Base-by-base conservation (phyloP, 37 sponge, comb jelly and placozoan genomes). In the Corticium candelabrum region DNA sequence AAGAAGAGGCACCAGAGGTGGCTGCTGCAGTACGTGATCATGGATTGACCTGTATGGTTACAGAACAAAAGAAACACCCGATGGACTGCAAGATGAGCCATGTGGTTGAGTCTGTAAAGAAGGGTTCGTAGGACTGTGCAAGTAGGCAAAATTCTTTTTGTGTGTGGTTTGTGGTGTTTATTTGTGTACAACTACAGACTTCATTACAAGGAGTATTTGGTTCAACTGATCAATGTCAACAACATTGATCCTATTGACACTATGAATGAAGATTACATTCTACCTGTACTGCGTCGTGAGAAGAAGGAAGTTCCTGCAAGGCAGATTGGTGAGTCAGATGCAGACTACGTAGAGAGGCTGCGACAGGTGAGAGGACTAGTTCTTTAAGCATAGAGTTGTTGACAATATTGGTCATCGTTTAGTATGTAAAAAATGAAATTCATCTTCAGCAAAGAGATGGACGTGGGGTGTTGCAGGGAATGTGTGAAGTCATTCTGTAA, bases 191-290 rank as follows among this genome's bases (percentile, higher is more conserved):
- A 21, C 56, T 41, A 31, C 41, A 93, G 94, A 68, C 75, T 75
- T 4, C 96, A 95, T 41, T 95, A 92, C 73, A 95, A 95, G 68
- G 96, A 95, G 70, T 95, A 95, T 84, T 80, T 95, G 39, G 90
- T 92, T 31, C 70, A 79, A 41, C 79, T 80, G 75, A 82, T 95
- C 78, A 91, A 89, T 86, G 84, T 78, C 38, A 70, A 40, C 2
- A 3, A 68, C 3, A 36, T 92, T 35, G 96, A 95, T 35, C 96
- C 96, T 15, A 38, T 86, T 38, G 82, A 81, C 27, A 40, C 88
- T 11, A 84, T 85, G 34, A 67, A 68, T 15, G 50, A 78, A 2
- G 73, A 75, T 0, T 80, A 88, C 40, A 41, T 91, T 3, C 32
- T 76, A 33, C 41, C 83, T 7, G 85, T 91, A 30, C 62, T 91